phyloP scores from a whole-genome alignment of 1,140 invertebrate species.

The Choristoneura fumiferana region DNA sequence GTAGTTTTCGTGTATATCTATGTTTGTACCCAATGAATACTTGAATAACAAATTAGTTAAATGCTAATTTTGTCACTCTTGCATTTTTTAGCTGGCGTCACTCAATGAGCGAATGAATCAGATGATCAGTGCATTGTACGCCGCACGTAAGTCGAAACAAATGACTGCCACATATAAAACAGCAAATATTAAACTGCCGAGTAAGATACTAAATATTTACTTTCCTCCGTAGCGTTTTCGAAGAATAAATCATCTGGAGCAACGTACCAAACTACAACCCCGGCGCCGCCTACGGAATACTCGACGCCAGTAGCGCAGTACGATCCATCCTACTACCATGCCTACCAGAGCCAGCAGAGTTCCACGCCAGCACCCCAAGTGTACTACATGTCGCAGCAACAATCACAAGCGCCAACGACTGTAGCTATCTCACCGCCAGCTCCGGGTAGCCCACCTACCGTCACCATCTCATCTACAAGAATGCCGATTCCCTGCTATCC shows the following conservation, averaged over 20 bases:
- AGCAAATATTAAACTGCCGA: background rate
- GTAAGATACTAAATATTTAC: background rate
- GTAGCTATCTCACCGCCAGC: slow-evolving; percentile 25
- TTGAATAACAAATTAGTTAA: no score
- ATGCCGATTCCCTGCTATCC: slow-evolving; percentile 21
- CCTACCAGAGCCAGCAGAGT: slow-evolving; percentile 25
- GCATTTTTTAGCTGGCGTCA: slow-evolving; percentile 50
- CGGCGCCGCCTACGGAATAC: slow-evolving; percentile 1
- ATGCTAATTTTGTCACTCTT: background rate
- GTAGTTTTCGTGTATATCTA: slow-evolving; percentile 35
- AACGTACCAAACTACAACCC: slow-evolving; percentile 7
- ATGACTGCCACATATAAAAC: background rate
- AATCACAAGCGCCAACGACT: slow-evolving; percentile 20
- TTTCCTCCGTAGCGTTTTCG: background rate
- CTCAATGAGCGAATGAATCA: slow-evolving; percentile 65
- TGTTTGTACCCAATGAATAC: background rate
- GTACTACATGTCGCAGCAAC: slow-evolving; percentile 39
- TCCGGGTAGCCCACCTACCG: slow-evolving; percentile 24
- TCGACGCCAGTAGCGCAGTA: slow-evolving; percentile 17
- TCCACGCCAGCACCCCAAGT: slow-evolving; percentile 33
- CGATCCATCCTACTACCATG: slow-evolving; percentile 38
- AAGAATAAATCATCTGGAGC: slow-evolving; percentile 2
- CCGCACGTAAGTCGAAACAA: slow-evolving; percentile 52
- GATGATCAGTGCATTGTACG: slow-evolving; percentile 57
- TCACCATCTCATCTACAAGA: slow-evolving; percentile 22